Evolutionary conservation across 2,113 vertebrate species (phyloP).

Genomic region (Dendrocopos noguchii): DNA sequence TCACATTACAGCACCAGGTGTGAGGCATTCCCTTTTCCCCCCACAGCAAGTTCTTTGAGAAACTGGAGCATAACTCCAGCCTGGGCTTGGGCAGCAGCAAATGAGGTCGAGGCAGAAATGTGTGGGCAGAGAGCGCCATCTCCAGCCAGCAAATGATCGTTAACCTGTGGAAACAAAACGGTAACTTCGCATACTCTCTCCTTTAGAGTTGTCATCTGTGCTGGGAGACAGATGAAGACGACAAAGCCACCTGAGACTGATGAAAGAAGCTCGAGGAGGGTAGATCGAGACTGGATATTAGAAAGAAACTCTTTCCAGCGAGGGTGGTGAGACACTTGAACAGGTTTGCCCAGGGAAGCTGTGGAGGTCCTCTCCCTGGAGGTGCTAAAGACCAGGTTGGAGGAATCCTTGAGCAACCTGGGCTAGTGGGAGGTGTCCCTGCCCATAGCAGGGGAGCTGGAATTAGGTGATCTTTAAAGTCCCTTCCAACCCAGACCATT

Average conservation of each 20-base stretch:
- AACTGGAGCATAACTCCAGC: background rate
- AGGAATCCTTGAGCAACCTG: no score
- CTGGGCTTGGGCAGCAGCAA: background rate
- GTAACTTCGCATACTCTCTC: background rate
- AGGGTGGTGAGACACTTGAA: no score
- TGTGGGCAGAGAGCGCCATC: conserved; percentile 47
- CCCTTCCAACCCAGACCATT: no score
- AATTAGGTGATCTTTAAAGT: no score
- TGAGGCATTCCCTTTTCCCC: background rate
- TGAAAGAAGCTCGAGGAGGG: background rate
- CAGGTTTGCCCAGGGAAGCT: no score
- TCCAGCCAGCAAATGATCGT: background rate
- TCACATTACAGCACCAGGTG: no score
- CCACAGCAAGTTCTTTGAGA: background rate
- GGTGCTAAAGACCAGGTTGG: no score
- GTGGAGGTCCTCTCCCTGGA: no score
- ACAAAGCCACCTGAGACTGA: background rate
- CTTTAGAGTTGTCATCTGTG: background rate
- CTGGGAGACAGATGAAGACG: background rate
- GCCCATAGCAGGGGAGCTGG: no score
- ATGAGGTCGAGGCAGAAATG: background rate
- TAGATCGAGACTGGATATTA: no score
- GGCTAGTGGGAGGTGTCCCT: no score
- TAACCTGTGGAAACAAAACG: accelerated
- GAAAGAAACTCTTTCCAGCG: no score